These are phyloP conservation scores for Drosophila flavopinicola DNA, from an alignment of 2,888 invertebrate genomes.

Conservation along the genomic window DNA sequence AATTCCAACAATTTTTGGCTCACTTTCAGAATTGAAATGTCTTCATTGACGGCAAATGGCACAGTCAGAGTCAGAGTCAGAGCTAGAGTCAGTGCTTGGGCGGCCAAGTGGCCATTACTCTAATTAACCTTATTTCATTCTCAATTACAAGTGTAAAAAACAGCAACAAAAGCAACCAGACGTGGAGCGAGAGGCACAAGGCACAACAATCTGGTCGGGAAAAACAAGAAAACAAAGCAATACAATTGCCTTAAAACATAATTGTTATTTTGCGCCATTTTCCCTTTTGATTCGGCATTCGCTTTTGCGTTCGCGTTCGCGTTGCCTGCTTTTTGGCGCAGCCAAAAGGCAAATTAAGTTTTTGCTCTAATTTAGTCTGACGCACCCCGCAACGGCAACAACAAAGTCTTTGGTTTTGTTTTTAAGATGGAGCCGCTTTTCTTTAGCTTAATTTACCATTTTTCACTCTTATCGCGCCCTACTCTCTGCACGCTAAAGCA, in stretches of 20 bases:
- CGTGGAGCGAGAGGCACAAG: conserved; percentile 30
- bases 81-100: conserved; percentile 17
- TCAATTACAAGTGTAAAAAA: conserved; percentile 74
- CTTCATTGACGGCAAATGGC: conserved; percentile 23
- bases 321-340: conserved; percentile 69
- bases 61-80: conserved; percentile 4
- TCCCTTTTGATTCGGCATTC: conserved; percentile 65
- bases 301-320: conserved; percentile 21
- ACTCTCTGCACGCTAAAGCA: conserved; percentile 19
- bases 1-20: conserved; percentile 21
- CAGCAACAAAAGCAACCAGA: conserved; percentile 35
- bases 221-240: conserved; percentile 62
- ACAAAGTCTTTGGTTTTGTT: conserved; percentile 54
- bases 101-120: conserved; percentile 75
- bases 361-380: conserved; percentile 80
- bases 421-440: conserved; percentile 55
- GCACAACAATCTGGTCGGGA: conserved; percentile 12
- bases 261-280: conserved; percentile 79
- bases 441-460: conserved; percentile 78
- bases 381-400: conserved; percentile 52
- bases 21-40: conserved; percentile 53
- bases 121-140: conserved; percentile 79
- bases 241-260: conserved; percentile 81
- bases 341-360: conserved; percentile 79
- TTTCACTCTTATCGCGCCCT: conserved; percentile 75